These are phyloP conservation scores for Nasonovia ribisnigri DNA, from an alignment of 2,888 invertebrate genomes.

Conservation along the genomic window DNA sequence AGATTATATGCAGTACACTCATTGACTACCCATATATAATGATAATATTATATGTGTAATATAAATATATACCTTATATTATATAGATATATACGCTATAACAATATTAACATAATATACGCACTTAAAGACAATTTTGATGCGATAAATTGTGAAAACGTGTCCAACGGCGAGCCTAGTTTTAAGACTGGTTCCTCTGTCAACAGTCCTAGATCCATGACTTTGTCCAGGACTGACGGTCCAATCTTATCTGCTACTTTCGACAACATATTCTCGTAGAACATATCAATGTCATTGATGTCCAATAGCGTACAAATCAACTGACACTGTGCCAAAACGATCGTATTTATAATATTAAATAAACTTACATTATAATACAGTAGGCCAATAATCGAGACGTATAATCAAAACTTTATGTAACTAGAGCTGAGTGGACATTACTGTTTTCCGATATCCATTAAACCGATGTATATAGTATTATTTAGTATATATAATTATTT, in stretches of 20 bases:
- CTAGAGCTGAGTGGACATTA: background rate
- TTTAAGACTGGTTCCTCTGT: constrained; percentile 87
- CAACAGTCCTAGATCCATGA: constrained; percentile 90
- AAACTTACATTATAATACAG: background rate
- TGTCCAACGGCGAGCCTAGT: constrained; percentile 89
- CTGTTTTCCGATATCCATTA: background rate
- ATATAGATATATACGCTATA: background rate
- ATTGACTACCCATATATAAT: background rate
- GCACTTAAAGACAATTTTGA: constrained; percentile 84
- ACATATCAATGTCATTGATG: constrained; percentile 85
- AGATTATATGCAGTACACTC: background rate
- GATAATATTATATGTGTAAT: background rate
- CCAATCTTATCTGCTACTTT: constrained; percentile 86
- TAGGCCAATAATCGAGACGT: background rate
- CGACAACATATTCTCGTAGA: constrained; percentile 92
- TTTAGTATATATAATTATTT: too few relatives aligned
- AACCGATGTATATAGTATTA: background rate
- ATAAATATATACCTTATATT: background rate
- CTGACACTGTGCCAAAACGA: constrained; percentile 75
- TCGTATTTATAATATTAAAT: background rate
- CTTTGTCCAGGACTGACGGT: constrained; percentile 77
- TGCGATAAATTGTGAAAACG: constrained; percentile 89
- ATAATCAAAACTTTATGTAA: background rate
- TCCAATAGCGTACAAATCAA: constrained; percentile 89
- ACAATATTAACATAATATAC: constrained; percentile 64